Conservation (phyloP, 2,888 invertebrate genomes). For the Drosophila meridiana region DNA sequence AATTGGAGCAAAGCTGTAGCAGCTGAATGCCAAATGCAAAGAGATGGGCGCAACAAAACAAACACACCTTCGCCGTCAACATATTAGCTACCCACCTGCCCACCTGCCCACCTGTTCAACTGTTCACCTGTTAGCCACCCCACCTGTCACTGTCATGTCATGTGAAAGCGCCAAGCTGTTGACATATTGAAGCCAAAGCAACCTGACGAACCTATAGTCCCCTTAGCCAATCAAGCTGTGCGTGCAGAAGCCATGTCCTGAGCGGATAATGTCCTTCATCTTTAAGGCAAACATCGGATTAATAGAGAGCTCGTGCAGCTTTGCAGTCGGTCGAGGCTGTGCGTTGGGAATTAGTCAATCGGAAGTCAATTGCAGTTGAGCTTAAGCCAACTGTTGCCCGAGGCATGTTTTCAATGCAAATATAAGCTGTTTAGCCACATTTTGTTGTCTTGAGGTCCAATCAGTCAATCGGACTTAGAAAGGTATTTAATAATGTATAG, state of each 20-base stretch:
- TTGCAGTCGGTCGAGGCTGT: not conserved
- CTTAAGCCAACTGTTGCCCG: not conserved
- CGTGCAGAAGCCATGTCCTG: not conserved
- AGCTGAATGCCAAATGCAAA: slow-evolving; percentile 31
- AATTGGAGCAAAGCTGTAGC: slow-evolving; percentile 60
- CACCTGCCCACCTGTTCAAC: not conserved
- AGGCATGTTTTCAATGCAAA: not conserved
- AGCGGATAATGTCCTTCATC: not conserved
- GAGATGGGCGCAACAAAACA: slow-evolving; percentile 14
- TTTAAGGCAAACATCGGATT: not conserved
- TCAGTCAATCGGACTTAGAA: not conserved
- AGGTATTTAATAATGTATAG: not conserved
- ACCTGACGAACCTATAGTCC: slow-evolving; percentile 8
- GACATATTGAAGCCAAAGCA: slow-evolving; percentile 18
- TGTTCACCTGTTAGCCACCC: not conserved
- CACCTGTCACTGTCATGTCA: slow-evolving; percentile 36
- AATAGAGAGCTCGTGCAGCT: not conserved
- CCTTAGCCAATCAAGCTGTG: slow-evolving; percentile 8
- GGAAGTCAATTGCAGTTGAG: not conserved
- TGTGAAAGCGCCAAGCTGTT: slow-evolving; percentile 25
- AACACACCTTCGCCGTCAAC: not conserved
- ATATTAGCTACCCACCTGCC: not conserved
- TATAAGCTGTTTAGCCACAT: not conserved
- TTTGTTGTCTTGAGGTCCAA: not conserved
- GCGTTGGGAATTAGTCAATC: not conserved